Conservation (phyloP, 2,888 invertebrate genomes). For the Malthinus seriepunctatus region DNA sequence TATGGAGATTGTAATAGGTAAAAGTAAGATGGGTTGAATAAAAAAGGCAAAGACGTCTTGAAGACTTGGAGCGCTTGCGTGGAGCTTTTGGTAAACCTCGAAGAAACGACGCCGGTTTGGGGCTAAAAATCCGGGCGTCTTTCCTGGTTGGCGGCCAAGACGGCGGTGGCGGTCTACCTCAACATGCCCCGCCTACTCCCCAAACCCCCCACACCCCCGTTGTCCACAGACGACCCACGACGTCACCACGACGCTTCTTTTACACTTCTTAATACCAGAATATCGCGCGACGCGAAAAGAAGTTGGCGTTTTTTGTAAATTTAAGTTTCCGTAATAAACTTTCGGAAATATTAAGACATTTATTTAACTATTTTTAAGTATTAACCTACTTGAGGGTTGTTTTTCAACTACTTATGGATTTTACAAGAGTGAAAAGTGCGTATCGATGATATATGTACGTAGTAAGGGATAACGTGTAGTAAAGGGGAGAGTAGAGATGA, state of each 20-base stretch:
- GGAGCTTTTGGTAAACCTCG: conserved; percentile 56
- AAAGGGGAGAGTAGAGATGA: conserved; percentile 34
- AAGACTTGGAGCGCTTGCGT: conserved; percentile 52
- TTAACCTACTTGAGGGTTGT: background rate
- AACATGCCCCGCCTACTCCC: conserved; percentile 56
- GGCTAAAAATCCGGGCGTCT: conserved; percentile 58
- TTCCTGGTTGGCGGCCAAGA: conserved; percentile 57
- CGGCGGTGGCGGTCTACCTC: conserved; percentile 58
- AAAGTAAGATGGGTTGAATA: conserved; percentile 37
- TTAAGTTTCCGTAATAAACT: conserved; percentile 8
- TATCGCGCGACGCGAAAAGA: conserved; percentile 54
- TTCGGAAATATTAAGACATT: background rate
- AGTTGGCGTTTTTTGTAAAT: conserved; percentile 35
- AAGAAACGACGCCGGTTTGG: conserved; percentile 58
- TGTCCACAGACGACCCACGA: conserved; percentile 43
- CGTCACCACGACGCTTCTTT: conserved; percentile 46
- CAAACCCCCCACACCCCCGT: conserved; percentile 42
- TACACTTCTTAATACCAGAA: conserved; percentile 56
- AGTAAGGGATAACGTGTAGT: background rate
- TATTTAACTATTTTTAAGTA: background rate
- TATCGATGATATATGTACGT: background rate
- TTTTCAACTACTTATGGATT: no score
- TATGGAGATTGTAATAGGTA: conserved; percentile 10
- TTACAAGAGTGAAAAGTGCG: background rate
- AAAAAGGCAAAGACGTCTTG: conserved; percentile 51